phyloP scores from a whole-genome alignment of 2,888 invertebrate species.

The Parapristionchus giblindavisi region DNA sequence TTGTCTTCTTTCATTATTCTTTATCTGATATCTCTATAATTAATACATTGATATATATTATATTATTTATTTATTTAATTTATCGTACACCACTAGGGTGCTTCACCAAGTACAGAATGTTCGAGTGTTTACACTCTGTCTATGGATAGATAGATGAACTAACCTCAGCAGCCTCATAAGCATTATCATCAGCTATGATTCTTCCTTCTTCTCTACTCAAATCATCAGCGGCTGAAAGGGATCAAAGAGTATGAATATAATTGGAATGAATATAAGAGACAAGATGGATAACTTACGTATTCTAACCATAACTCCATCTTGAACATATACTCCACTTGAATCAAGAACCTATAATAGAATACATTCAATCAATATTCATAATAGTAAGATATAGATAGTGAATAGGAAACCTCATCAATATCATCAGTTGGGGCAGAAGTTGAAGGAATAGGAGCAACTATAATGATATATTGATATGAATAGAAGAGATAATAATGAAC shows the following conservation, averaged over 20 bases:
- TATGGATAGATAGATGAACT: neutral
- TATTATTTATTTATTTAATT: too few species aligned
- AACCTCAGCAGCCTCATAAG: constrained; percentile 12
- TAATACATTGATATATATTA: too few species aligned
- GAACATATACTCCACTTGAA: constrained; percentile 26
- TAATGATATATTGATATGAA: neutral
- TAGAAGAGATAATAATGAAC: too few species aligned
- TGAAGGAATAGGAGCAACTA: neutral
- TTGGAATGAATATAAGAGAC: neutral
- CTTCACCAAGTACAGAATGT: too few species aligned
- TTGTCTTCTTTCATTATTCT: neutral
- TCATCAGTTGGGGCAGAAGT: constrained; percentile 12
- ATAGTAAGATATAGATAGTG: neutral
- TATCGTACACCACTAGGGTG: too few species aligned
- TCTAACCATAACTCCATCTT: constrained; percentile 33
- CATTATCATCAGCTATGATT: constrained; percentile 5
- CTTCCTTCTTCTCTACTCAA: neutral
- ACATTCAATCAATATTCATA: neutral
- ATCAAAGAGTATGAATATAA: neutral
- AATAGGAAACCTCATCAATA: constrained; percentile 22
- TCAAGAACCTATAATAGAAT: constrained; percentile 12
- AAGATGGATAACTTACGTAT: constrained; percentile 15
- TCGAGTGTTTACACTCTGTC: too few species aligned
- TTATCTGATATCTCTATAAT: too few species aligned
- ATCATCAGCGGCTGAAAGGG: neutral